Percentiles rank a stretch among this genome's conserved stretches.
phyloP scores from a whole-genome alignment of 2,113 vertebrate genomes.

The Phaethornis superciliosus region DNA sequence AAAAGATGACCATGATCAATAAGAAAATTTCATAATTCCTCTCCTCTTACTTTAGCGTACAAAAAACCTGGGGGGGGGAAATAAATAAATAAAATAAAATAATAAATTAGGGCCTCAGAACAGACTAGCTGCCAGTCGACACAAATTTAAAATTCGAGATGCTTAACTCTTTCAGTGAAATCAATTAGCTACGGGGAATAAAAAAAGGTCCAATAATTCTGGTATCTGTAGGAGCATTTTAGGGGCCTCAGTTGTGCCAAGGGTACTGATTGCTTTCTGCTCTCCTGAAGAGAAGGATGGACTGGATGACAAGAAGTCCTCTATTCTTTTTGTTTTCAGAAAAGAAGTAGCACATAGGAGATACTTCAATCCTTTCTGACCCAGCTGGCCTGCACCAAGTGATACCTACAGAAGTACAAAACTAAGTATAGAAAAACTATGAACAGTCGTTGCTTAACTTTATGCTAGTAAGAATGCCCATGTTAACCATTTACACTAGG shows the following conservation, averaged over 20 bases:
- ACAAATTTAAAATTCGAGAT: neutral
- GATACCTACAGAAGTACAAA: neutral
- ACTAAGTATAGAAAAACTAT: neutral
- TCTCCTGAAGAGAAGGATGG: neutral
- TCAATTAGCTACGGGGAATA: accelerated
- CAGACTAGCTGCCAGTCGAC: neutral
- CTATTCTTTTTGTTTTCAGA: neutral
- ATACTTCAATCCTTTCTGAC: neutral
- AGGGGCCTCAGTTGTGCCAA: neutral
- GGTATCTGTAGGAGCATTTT: neutral
- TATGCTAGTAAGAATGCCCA: neutral
- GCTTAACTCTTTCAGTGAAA: neutral
- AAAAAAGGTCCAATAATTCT: neutral
- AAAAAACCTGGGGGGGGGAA: too few species aligned
- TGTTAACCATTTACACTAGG: neutral
- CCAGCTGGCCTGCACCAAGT: neutral
- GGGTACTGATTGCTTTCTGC: neutral
- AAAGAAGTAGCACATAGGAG: neutral
- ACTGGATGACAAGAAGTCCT: neutral
- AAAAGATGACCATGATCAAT: neutral
- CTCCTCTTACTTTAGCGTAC: neutral
- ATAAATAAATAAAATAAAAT: too few species aligned
- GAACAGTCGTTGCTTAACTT: neutral
- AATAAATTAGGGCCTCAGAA: neutral
- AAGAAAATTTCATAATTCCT: neutral